These are phyloP conservation scores for Ophion slaviceki DNA, from an alignment of 2,888 invertebrate genomes.

Conservation along the genomic window DNA sequence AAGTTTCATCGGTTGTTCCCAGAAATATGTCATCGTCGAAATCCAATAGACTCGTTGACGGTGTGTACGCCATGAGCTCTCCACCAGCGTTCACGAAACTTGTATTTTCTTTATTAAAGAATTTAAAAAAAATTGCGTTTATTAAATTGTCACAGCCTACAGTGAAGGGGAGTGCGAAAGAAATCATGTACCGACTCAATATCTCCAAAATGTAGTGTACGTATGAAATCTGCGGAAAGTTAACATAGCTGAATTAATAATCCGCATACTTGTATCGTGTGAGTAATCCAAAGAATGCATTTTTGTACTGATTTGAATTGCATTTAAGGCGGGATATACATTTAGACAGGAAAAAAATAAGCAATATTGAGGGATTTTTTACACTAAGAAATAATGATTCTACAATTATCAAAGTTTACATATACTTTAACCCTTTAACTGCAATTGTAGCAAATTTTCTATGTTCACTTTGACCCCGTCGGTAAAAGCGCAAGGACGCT, in stretches of 20 bases:
- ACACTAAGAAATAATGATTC: too few relatives aligned
- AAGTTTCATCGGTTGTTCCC: constrained; percentile 62
- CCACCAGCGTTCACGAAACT: constrained; percentile 69
- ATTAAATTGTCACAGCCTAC: background rate
- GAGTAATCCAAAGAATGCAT: background rate
- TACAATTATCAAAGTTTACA: too few relatives aligned
- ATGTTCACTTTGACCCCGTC: too few relatives aligned
- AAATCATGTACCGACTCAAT: background rate
- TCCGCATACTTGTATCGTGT: background rate
- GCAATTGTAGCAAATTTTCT: too few relatives aligned
- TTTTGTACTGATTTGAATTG: background rate
- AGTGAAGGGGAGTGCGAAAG: background rate
- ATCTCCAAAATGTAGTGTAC: background rate
- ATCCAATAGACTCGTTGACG: constrained; percentile 76
- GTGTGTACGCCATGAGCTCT: constrained; percentile 80
- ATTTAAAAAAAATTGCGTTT: constrained; percentile 27
- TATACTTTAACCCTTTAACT: too few relatives aligned
- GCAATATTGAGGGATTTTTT: too few relatives aligned
- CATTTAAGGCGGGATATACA: too few relatives aligned
- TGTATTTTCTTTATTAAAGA: constrained; percentile 39
- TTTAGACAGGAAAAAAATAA: too few relatives aligned
- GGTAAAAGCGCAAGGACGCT: too few relatives aligned
- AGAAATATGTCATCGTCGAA: constrained; percentile 79
- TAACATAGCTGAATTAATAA: background rate
- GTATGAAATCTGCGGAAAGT: background rate